Evolutionary conservation across 1,140 invertebrate genomes (phyloP), one percentile per base, ranked within the genome.

Genomic region (Pomacea maculata): DNA sequence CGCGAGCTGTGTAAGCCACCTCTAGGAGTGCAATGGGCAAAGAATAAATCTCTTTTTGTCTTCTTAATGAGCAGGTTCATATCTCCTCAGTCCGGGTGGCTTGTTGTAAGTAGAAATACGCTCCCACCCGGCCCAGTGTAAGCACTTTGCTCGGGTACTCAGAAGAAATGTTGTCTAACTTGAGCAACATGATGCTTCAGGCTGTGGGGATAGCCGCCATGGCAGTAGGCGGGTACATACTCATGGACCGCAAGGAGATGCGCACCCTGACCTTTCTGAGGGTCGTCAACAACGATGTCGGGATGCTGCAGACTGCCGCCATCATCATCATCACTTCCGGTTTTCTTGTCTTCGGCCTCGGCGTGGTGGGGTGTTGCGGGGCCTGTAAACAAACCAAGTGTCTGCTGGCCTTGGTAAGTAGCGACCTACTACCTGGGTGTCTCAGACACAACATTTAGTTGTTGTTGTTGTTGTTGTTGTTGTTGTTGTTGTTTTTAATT

Each of bases 261-360:
- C 45, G 67, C 4, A 10, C 67, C n/a, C 54, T 78, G 45, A 71
- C 67, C 52, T 54, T 78, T 29, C 34, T 78, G 19, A 67, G 57
- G 1, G 65, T 78, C 17, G 77, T 65, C 77, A 78, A 65, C 67
- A 54, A 78, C 8, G 77, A 78, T 17, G 9, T 78, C 21, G 77
- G 77, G 8, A 64, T 78, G 10, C 65, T 78, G 65, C 77, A 78
- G 52, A 70, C 67, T n/a, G 65, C 77, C 19, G 77, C 77, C 77
- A 57, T 57, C 54, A 14, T 78, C 7, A 5, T 71, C 45, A 57
- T 71, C 64, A 71, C 65, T 65, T 78, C 77, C 65, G 77, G 77
- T 45, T 15, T 78, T 12, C 14, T 57, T 17, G 25, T 78, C 65
- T 78, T 78, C 65, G 65, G 55, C 21, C 64, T 78, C 4, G 77